A percentile compares a stretch with the other conserved stretches of the same genome.
These are phyloP conservation scores for Aphis craccivora DNA, from an alignment of 1,140 invertebrate genomes.

Conservation along the genomic window DNA sequence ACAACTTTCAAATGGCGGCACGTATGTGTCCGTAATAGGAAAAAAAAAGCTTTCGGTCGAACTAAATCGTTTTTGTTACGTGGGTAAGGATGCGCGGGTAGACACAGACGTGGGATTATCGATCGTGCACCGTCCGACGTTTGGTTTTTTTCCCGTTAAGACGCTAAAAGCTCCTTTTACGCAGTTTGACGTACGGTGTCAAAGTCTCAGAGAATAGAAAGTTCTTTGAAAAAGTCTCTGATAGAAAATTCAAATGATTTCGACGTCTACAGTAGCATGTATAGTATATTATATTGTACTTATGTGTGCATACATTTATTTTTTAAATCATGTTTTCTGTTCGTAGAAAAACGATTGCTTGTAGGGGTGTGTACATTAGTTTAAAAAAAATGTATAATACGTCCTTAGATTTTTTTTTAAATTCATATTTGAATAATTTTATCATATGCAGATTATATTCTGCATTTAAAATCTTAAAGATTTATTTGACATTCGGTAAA, in stretches of 20 bases:
- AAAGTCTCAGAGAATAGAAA: background rate
- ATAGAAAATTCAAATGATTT: background rate
- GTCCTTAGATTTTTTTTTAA: background rate
- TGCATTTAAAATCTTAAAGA: background rate
- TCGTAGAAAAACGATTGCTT: background rate
- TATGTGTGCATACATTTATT: background rate
- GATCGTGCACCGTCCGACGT: background rate
- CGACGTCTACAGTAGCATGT: background rate
- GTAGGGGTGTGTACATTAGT: background rate
- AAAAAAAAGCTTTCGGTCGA: conserved; percentile 1
- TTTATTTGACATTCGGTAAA: background rate
- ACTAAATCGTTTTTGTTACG: background rate
- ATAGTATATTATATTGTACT: background rate
- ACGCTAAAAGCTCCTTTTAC: background rate
- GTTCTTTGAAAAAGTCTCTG: background rate
- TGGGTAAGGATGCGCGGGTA: no score
- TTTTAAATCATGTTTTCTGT: background rate
- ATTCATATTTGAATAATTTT: background rate
- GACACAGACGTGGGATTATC: background rate
- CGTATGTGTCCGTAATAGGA: background rate
- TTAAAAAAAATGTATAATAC: background rate
- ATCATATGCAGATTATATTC: background rate
- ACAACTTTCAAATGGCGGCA: background rate
- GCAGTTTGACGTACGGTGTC: background rate
- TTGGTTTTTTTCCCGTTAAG: background rate